Evolutionary conservation across 2,113 vertebrate species (phyloP).

Genomic region (Poeciliopsis turrubarensis): DNA sequence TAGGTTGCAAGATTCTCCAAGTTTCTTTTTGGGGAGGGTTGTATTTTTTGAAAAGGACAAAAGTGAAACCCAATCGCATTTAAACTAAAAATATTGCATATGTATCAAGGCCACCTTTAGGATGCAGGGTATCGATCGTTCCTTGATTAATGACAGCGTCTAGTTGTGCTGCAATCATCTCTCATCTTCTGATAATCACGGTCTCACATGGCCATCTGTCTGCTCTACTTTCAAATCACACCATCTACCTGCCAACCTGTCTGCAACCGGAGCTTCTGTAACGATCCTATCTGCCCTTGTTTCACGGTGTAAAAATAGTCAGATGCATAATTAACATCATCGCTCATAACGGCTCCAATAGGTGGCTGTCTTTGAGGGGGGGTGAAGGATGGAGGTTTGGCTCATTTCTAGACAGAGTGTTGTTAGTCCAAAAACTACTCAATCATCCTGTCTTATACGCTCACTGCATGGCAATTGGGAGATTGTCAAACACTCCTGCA

Average conservation of each 20-base stretch:
- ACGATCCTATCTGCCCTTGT: conserved; percentile 74
- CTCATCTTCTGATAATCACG: conserved; percentile 68
- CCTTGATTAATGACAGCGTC: conserved; percentile 71
- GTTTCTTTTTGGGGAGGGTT: background rate
- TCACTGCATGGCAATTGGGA: conserved; percentile 64
- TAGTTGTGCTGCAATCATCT: conserved; percentile 59
- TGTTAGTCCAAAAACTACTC: conserved; percentile 69
- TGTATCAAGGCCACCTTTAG: conserved; percentile 44
- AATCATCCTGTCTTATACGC: conserved; percentile 66
- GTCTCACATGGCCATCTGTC: conserved; percentile 67
- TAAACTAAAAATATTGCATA: conserved; percentile 28
- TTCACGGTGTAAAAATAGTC: conserved; percentile 74
- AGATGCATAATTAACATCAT: conserved; percentile 79
- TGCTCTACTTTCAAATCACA: conserved; percentile 71
- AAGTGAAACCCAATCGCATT: background rate
- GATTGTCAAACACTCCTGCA: conserved; percentile 56
- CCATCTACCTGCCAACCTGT: conserved; percentile 67
- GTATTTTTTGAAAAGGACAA: background rate
- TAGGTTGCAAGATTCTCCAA: background rate
- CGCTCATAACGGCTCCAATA: conserved; percentile 76
- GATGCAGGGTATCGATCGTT: conserved; percentile 60
- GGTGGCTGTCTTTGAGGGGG: conserved; percentile 50
- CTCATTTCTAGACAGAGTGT: conserved; percentile 61
- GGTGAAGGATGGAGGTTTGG: conserved; percentile 60
- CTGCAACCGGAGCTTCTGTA: conserved; percentile 51